phyloP scores from a whole-genome alignment of 2,888 invertebrate species.

The Papilio protenor region DNA sequence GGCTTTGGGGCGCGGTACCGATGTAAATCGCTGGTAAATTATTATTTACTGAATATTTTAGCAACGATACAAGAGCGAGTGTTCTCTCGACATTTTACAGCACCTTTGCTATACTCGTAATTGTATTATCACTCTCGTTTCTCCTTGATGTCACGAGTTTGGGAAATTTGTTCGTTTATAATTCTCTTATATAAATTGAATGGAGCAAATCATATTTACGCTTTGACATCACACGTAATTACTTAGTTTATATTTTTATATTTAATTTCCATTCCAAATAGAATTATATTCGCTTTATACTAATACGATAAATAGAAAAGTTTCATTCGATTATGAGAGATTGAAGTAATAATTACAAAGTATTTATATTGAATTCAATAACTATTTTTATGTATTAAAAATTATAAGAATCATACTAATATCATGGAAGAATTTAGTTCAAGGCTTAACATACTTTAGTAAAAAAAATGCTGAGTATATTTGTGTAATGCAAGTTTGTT shows the following conservation, averaged over 20 bases:
- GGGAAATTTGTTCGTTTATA: constrained; percentile 43
- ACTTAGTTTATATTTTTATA: background rate
- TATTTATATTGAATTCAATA: no score
- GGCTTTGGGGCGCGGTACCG: constrained; percentile 1
- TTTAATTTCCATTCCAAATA: background rate
- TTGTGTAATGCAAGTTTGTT: background rate
- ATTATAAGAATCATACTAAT: no score
- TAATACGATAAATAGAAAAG: no score
- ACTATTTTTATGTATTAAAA: no score
- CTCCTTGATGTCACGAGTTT: constrained; percentile 48
- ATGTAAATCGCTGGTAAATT: constrained; percentile 21
- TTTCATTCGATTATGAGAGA: no score
- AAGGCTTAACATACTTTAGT: no score
- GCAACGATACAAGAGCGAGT: constrained; percentile 3
- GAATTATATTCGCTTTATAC: no score
- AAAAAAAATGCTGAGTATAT: no score
- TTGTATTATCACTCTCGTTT: constrained; percentile 53
- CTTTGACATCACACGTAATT: background rate
- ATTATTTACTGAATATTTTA: constrained; percentile 17
- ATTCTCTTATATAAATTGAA: constrained; percentile 4
- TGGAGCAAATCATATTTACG: background rate
- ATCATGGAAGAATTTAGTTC: no score
- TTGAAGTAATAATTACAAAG: no score
- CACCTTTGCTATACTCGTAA: constrained; percentile 51
- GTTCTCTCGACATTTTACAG: constrained; percentile 25